Percentiles rank a stretch among this genome's conserved stretches.
phyloP scores from a whole-genome alignment of 1,140 invertebrate genomes.

The Brachionus paranguensis region DNA sequence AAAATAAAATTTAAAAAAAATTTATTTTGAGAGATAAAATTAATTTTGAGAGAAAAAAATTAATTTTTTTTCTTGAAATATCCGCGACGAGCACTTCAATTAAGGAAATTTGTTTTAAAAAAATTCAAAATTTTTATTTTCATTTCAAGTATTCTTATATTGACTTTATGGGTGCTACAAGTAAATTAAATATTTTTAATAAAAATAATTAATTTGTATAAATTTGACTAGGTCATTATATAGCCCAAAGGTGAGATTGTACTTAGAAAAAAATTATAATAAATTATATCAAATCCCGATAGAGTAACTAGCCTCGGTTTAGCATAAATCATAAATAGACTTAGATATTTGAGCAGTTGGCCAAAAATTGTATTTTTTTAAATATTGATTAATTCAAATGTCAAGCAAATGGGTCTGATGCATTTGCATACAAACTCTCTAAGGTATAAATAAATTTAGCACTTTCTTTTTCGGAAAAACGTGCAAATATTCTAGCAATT shows the following conservation, averaged over 20 bases:
- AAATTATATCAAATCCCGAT: neutral
- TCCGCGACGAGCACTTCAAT: too few species aligned
- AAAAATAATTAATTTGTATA: neutral
- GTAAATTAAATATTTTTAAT: neutral
- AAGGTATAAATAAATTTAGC: neutral
- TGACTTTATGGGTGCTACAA: neutral
- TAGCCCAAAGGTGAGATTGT: neutral
- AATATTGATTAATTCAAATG: neutral
- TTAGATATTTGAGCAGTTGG: neutral
- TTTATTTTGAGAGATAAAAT: too few species aligned
- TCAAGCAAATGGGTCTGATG: neutral
- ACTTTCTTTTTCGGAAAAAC: neutral
- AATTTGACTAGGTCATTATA: neutral
- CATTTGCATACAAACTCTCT: neutral
- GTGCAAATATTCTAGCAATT: neutral
- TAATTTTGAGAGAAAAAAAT: too few species aligned
- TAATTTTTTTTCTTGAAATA: too few species aligned
- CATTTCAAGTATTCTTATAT: too few species aligned
- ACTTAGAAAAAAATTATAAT: neutral
- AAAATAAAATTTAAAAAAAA: too few species aligned
- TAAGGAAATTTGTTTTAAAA: too few species aligned
- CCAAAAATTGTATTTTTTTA: neutral
- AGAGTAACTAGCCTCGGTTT: neutral
- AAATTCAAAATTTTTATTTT: too few species aligned
- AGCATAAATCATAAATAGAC: neutral